Base-by-base conservation (phyloP, 64 coral and sea anemone species). In the Pocillopora damicornis region DNA sequence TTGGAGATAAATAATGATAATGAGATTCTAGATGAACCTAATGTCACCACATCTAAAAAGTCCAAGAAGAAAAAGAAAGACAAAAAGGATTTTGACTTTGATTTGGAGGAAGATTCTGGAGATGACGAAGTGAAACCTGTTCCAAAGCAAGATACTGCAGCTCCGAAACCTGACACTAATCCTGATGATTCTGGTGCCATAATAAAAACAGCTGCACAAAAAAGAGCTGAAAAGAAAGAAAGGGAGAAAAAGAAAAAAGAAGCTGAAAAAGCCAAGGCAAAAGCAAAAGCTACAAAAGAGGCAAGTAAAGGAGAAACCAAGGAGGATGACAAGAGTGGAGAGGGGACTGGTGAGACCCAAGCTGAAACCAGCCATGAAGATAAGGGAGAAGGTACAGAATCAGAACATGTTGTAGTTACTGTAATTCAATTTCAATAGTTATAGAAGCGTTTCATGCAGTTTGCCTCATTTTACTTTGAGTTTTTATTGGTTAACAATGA, bases 201-300 rank as follows among this genome's bases (percentile, higher is more conserved):
- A 60, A 73, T 99, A 1, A 99, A 99, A 87, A 99, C 93, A 61
- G 97, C 97, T 59, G 97, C 97, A 25, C 97, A 99, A 83, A 99
- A 99, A 81, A 79, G 93, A 91, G 97, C 97, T 34, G 97, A 99
- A 56, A 99, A 99, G 60, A 99, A 99, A 76, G 97, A 99, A 78
- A 92, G 97, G 85, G 97, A 95, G 67, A 99, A 95, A 76, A 95
- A 95, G 86, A 99, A 99, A 76, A 95, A 88, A 35, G 96, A 91
- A 75, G 82, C 89, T 56, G 93, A 99, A 34, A 99, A 95, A 88
- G 91, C 86, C n/a, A 94, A 95, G 60, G 79, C 82, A 26, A 99
- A 95, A 91, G 22, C 92, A 18, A 93, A 98, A 86, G 63, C 8
- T 57, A 92, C 95, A 26, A 84, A 89, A 56, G 64, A 63, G n/a